These are phyloP conservation scores for Progne subis DNA, from an alignment of 2,113 vertebrate genomes.

Conservation along the genomic window DNA sequence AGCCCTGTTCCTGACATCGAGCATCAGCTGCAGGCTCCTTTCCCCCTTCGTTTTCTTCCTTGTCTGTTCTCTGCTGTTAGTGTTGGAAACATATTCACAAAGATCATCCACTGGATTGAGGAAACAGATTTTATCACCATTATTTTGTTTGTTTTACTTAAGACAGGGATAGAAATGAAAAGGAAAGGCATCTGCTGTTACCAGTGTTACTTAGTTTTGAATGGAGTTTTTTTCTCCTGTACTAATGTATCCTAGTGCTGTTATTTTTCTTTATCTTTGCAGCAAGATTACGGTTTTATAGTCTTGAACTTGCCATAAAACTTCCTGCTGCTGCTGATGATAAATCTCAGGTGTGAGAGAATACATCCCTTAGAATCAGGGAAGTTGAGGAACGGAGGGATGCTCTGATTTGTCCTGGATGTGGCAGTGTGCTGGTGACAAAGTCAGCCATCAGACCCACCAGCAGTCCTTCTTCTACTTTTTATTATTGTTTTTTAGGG, in stretches of 20 bases:
- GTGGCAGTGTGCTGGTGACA: background rate
- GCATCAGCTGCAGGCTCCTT: conserved; percentile 39
- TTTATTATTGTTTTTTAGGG: background rate
- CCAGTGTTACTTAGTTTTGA: background rate
- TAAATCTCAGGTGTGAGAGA: background rate
- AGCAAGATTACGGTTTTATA: background rate
- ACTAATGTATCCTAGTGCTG: background rate
- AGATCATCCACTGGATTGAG: conserved; percentile 45
- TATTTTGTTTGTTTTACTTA: conserved; percentile 53
- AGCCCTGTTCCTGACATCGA: background rate
- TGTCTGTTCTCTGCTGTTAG: conserved; percentile 12
- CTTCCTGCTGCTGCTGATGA: background rate
- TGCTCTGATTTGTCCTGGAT: background rate
- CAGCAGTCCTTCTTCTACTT: background rate
- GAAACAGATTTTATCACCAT: conserved; percentile 44
- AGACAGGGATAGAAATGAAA: background rate
- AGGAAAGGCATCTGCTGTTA: background rate
- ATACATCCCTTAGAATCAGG: background rate
- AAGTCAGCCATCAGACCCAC: background rate
- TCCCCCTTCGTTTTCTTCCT: background rate
- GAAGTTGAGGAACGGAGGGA: background rate
- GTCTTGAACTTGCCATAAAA: background rate
- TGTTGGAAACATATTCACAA: conserved; percentile 25
- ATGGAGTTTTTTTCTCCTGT: background rate
- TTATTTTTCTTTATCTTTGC: background rate